A percentile compares a stretch with the other conserved stretches of the same genome.
These are phyloP conservation scores for Varanus salvator DNA, from an alignment of 2,113 vertebrate species.

Conservation along the genomic window DNA sequence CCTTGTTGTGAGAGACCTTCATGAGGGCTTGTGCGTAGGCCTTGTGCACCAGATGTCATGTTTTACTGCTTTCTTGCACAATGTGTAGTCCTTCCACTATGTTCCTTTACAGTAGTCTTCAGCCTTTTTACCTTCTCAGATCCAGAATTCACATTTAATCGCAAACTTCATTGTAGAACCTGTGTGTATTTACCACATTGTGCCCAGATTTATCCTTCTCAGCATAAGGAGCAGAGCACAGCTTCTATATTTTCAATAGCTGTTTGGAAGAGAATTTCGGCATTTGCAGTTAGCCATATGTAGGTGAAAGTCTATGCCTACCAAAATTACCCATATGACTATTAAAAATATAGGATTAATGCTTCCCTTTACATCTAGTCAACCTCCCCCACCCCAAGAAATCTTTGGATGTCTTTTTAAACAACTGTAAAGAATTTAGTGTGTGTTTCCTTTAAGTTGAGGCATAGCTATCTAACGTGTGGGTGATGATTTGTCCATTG, in stretches of 20 bases:
- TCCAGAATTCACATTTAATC: too few relatives aligned
- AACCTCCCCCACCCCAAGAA: neutral
- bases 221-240: neutral
- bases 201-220: neutral
- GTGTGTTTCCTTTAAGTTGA: neutral
- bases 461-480: neutral
- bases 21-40: neutral
- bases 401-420: neutral
- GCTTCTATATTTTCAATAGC: neutral
- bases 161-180: neutral
- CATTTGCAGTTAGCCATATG: neutral
- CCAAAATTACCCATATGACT: neutral
- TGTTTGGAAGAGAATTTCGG: neutral
- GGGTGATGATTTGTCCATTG: neutral
- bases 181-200: neutral
- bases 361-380: neutral
- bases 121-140: too few relatives aligned
- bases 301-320: neutral
- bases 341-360: neutral
- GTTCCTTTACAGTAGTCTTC: too few relatives aligned
- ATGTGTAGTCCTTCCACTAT: too few relatives aligned
- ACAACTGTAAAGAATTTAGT: too few relatives aligned
- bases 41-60: neutral
- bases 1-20: neutral
- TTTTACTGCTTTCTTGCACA: neutral